Evolutionary conservation across 2,888 invertebrate genomes (phyloP).

Genomic region (Apocheima hispidaria): DNA sequence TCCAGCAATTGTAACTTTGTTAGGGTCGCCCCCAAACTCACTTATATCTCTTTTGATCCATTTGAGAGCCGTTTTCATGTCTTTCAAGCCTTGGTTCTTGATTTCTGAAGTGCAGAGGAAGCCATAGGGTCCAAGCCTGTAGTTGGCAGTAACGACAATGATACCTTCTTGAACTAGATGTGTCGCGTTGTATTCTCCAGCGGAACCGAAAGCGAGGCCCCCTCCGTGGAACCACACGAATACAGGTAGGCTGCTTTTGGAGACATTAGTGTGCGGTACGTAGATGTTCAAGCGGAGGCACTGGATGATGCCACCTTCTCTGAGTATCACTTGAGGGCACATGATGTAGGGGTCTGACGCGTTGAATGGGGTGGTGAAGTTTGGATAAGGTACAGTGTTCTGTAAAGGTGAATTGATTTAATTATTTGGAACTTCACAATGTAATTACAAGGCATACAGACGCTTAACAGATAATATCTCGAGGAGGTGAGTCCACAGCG

Average conservation of each 20-base stretch:
- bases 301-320: constrained; percentile 51
- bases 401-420: no score
- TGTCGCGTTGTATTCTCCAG: constrained; percentile 60
- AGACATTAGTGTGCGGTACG: constrained; percentile 48
- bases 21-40: constrained; percentile 63
- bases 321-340: constrained; percentile 56
- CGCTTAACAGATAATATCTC: no score
- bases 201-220: constrained; percentile 61
- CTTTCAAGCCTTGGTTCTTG: constrained; percentile 67
- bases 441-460: no score
- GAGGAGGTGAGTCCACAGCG: no score
- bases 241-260: constrained; percentile 54
- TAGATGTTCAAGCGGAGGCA: constrained; percentile 59
- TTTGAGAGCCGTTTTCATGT: constrained; percentile 62
- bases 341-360: constrained; percentile 58
- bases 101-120: constrained; percentile 68
- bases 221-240: constrained; percentile 75
- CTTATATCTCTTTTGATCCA: constrained; percentile 68
- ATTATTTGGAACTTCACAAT: no score
- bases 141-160: constrained; percentile 63
- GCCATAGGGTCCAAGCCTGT: constrained; percentile 71
- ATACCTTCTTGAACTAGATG: constrained; percentile 61
- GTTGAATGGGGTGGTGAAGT: constrained; percentile 55
- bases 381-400: constrained; percentile 49
- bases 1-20: constrained; percentile 66